phyloP scores from a whole-genome alignment of 2,113 vertebrate genomes.

The sheep (Ovis aries) region DNA sequence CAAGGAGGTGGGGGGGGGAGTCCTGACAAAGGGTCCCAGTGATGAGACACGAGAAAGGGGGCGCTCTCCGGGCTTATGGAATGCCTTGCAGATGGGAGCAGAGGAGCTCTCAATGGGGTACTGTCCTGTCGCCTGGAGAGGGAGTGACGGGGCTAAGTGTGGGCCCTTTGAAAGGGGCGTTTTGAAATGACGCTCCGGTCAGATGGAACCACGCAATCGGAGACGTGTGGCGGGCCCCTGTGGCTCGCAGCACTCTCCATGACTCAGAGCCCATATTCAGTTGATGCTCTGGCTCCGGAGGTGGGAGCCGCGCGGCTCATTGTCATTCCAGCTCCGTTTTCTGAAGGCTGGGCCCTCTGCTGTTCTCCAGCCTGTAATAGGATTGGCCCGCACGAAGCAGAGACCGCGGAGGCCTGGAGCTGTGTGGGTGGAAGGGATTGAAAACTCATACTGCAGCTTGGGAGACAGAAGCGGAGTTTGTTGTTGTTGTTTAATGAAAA shows the following conservation, averaged over 20 bases:
- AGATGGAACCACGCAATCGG: constrained; percentile 52
- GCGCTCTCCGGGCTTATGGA: constrained; percentile 63
- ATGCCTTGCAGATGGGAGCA: constrained; percentile 70
- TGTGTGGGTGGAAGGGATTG: constrained; percentile 10
- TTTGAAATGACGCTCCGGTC: constrained; percentile 59
- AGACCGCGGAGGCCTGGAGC: constrained; percentile 28
- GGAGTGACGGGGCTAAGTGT: constrained; percentile 66
- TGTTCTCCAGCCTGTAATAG: constrained; percentile 65
- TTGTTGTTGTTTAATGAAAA: not conserved
- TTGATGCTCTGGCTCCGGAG: constrained; percentile 49
- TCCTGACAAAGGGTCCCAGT: constrained; percentile 70
- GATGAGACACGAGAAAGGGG: constrained; percentile 78
- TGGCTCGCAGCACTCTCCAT: constrained; percentile 42
- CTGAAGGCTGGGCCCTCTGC: constrained; percentile 55
- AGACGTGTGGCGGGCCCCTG: constrained; percentile 41
- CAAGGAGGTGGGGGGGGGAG: constrained; percentile 26
- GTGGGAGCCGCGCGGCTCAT: constrained; percentile 46
- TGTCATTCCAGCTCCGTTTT: constrained; percentile 43
- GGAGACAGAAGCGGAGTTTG: not conserved
- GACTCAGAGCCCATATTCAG: constrained; percentile 64
- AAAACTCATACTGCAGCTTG: constrained; percentile 7
- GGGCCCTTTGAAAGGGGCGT: constrained; percentile 65
- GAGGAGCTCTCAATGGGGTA: constrained; percentile 63
- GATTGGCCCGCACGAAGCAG: constrained; percentile 46
- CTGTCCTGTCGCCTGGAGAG: constrained; percentile 72